Conservation (phyloP, 2,888 invertebrate genomes). For the Choristoneura rosaceana region DNA sequence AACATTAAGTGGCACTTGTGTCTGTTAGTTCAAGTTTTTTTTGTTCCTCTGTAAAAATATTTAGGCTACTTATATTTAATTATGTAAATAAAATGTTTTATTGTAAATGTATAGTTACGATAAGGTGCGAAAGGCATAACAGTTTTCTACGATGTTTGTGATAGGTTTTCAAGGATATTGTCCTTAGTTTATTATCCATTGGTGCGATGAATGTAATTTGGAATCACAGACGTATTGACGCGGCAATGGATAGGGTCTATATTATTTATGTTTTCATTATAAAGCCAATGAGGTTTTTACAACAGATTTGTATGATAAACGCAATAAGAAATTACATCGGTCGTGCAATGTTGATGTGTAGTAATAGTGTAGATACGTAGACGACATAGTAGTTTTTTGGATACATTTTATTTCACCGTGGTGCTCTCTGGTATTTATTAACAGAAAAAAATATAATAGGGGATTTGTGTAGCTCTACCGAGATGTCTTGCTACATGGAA, state of each 20-base stretch:
- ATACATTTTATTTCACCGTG: constrained; percentile 56
- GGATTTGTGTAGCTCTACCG: constrained; percentile 26
- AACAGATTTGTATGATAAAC: constrained; percentile 42
- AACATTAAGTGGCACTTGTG: constrained; percentile 70
- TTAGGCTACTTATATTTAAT: constrained; percentile 77
- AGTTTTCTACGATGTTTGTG: constrained; percentile 68
- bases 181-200: constrained; percentile 45
- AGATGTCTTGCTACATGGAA: constrained; percentile 6
- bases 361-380: constrained; percentile 49
- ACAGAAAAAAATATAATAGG: constrained; percentile 50
- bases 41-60: constrained; percentile 84
- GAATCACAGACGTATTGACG: constrained; percentile 16
- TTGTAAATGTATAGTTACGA: constrained; percentile 76
- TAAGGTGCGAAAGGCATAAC: constrained; percentile 64
- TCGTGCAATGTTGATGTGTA: constrained; percentile 77
- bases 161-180: constrained; percentile 44
- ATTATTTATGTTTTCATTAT: constrained; percentile 38
- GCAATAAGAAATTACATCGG: constrained; percentile 64
- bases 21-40: constrained; percentile 77
- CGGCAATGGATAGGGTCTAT: constrained; percentile 32
- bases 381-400: constrained; percentile 32
- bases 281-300: constrained; percentile 40
- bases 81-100: constrained; percentile 83
- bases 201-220: constrained; percentile 10
- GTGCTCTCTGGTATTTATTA: constrained; percentile 63